A percentile compares a stretch with the other conserved stretches of the same genome.
These are phyloP conservation scores for Pelodytes ibericus DNA, from an alignment of 2,797 vertebrate species.

Conservation along the genomic window DNA sequence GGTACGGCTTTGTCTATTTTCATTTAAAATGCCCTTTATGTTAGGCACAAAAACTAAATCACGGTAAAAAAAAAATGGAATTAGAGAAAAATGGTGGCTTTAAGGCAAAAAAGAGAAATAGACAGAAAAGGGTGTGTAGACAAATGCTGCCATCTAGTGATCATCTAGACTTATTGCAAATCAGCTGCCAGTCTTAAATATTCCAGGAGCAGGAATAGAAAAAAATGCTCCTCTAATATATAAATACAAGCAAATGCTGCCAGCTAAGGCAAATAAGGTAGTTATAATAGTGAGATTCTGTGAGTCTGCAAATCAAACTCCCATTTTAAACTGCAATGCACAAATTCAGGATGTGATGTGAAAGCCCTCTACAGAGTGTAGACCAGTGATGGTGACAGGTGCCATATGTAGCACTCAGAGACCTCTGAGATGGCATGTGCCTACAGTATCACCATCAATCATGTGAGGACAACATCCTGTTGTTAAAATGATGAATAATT, in stretches of 20 bases:
- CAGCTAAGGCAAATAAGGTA: background rate
- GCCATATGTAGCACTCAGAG: too few relatives aligned
- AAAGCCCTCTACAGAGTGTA: too few relatives aligned
- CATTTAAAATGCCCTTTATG: conserved; percentile 18
- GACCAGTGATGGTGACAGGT: too few relatives aligned
- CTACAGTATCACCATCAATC: too few relatives aligned
- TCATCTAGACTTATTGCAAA: background rate
- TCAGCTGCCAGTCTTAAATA: background rate
- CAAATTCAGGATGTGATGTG: background rate
- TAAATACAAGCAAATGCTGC: background rate
- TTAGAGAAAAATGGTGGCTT: background rate
- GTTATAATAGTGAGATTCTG: background rate
- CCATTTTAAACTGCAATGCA: background rate
- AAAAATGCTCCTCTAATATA: too few relatives aligned
- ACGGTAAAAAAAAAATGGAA: background rate
- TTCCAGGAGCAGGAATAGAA: too few relatives aligned
- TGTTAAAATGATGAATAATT: too few relatives aligned
- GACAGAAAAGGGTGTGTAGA: background rate
- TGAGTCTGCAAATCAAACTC: background rate
- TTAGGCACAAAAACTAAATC: background rate
- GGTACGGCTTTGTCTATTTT: background rate
- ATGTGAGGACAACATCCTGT: too few relatives aligned
- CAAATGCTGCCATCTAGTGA: conserved; percentile 41
- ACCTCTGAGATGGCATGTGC: too few relatives aligned
- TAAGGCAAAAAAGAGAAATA: background rate